Evolutionary conservation across 2,113 vertebrate genomes (phyloP).

Genomic region (Hyperopisus bebe): DNA sequence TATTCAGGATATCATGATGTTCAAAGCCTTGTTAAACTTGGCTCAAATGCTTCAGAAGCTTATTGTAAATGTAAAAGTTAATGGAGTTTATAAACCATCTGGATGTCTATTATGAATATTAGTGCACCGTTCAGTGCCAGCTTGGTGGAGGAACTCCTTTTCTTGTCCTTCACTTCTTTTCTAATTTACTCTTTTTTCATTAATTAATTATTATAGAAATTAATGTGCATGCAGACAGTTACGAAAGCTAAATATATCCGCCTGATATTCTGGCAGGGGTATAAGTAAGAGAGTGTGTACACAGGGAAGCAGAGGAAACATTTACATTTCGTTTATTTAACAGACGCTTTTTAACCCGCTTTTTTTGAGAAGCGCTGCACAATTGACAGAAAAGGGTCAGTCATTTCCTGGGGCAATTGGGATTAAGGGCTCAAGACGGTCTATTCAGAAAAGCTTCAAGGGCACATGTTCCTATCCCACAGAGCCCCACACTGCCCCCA

Average conservation of each 20-base stretch:
- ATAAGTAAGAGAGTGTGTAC: neutral
- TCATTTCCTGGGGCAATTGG: neutral
- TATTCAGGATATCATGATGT: neutral
- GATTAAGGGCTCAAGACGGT: neutral
- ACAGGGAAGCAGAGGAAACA: neutral
- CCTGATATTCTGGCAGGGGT: neutral
- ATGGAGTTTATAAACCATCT: neutral
- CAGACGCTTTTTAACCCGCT: neutral
- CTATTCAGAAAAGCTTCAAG: neutral
- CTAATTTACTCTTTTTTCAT: neutral
- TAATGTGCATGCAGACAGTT: neutral
- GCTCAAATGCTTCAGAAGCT: neutral
- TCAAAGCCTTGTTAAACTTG: neutral
- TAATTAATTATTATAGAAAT: no score
- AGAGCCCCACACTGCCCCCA: neutral
- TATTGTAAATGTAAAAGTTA: neutral
- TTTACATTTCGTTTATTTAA: neutral
- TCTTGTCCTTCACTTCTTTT: neutral
- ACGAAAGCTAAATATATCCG: neutral
- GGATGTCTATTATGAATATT: neutral
- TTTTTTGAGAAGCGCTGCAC: neutral
- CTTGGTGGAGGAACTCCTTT: neutral
- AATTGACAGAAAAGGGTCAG: neutral
- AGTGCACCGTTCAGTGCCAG: neutral
- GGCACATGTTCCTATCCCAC: neutral